A percentile compares a stretch with the other conserved stretches of the same genome.
phyloP scores from a whole-genome alignment of 1,140 invertebrate genomes.

The Gryllus bimaculatus region DNA sequence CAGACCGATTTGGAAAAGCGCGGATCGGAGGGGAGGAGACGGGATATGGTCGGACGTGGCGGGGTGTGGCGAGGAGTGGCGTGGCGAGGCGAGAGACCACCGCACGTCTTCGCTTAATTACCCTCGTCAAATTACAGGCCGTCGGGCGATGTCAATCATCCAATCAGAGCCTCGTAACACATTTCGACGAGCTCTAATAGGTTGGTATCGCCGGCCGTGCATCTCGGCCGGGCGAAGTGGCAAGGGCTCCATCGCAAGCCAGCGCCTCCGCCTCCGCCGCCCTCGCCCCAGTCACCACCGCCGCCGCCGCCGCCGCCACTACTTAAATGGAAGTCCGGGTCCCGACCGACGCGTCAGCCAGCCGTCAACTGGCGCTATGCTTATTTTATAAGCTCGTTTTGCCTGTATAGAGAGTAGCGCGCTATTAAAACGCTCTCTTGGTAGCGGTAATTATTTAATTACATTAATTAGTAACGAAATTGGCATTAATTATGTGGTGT shows the following conservation, averaged over 20 bases:
- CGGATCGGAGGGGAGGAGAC: too few species aligned
- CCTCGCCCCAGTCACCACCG: too few species aligned
- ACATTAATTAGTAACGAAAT: constrained; percentile 1
- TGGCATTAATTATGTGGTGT: neutral
- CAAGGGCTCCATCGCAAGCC: too few species aligned
- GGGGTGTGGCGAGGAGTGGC: neutral
- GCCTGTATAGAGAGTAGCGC: neutral
- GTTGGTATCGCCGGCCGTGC: neutral
- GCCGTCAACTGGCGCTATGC: neutral
- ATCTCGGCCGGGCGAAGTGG: neutral
- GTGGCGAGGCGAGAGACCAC: neutral
- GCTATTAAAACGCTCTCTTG: neutral
- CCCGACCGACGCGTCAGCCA: neutral
- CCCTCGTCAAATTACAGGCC: neutral
- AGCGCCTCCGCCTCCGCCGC: too few species aligned
- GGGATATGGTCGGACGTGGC: neutral
- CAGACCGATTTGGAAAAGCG: neutral
- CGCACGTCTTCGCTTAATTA: neutral
- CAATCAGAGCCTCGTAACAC: neutral
- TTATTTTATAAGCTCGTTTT: neutral
- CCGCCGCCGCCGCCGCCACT: too few species aligned
- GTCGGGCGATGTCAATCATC: neutral
- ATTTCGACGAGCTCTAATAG: neutral
- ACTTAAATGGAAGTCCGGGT: neutral
- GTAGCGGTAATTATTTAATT: neutral